Evolutionary conservation across 2,113 vertebrate genomes (phyloP), one percentile per base, ranked within the genome.

Genomic region (Entomyzon cyanotis): DNA sequence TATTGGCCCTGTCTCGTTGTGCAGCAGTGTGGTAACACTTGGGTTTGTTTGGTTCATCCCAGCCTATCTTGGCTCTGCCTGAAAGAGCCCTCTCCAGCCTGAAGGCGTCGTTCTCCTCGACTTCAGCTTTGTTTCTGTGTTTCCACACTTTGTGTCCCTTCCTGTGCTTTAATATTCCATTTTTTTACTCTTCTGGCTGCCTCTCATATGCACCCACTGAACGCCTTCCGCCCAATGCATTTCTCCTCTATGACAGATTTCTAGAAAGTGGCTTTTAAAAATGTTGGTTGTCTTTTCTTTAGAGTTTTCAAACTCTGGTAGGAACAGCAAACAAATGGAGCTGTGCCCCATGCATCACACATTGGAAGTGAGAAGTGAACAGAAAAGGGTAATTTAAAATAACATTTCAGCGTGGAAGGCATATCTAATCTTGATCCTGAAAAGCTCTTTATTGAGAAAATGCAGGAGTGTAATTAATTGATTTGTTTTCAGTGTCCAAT

Each of bases 361-460:
- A 4, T 14, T 81, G 68, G 33, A 84, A 92, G 64, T 55, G 68
- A 90, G 71, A 88, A 92, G 47, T 55, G 71, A 86, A 53, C 59
- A 50, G 59, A 47, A 88, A 88, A 92, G 59, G 62, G 56, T 75
- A 28, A 89, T 94, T 94, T 92, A 70, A 83, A 89, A 91, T 89
- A 94, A 75, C 22, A 25, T 85, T 90, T 90, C 16, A 59, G 59
- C 0, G 0, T 39, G 39, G 82, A 88, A 83, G 30, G 3, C 56
- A 31, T 78, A 70, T 81, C 69, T 93, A 47, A 80, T 94, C 83
- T 85, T 46, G 20, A 95, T 96, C 52, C 83, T 83, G 56, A 77
- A 82, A 84, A 56, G 52, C 22, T 71, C 41, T 78, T 75, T 74
- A 92, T 77, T 56, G 88, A 80, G 60, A 74, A 93, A 80, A 86